Conservation (phyloP, 2,888 invertebrate species). For the Lycia hirtaria region DNA sequence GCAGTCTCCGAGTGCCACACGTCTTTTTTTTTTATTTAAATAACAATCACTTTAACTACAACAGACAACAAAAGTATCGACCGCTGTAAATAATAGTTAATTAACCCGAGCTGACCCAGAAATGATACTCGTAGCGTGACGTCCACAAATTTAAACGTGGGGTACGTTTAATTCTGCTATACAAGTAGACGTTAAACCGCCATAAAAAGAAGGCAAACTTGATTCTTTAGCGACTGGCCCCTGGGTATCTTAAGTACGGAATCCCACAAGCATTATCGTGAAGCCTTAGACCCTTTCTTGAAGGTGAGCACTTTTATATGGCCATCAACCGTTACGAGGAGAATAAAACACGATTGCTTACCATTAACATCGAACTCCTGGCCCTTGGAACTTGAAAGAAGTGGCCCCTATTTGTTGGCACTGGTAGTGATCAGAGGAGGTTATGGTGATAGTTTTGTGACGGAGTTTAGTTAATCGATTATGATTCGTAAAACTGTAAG, state of each 20-base stretch:
- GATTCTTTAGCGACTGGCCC: constrained; percentile 71
- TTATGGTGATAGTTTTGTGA: constrained; percentile 3
- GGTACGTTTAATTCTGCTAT: neutral
- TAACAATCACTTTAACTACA: too few relatives aligned
- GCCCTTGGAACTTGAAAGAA: constrained; percentile 40
- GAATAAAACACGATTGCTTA: constrained; percentile 84
- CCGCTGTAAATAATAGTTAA: neutral
- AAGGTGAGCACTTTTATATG: constrained; percentile 81
- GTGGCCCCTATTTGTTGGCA: constrained; percentile 21
- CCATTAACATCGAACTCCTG: constrained; percentile 74
- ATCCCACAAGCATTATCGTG: constrained; percentile 75
- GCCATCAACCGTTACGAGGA: constrained; percentile 81
- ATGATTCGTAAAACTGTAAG: neutral
- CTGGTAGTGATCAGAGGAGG: constrained; percentile 22
- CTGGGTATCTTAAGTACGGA: constrained; percentile 76
- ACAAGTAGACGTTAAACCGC: neutral
- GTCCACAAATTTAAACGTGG: neutral
- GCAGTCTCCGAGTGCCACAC: too few relatives aligned
- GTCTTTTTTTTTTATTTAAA: too few relatives aligned
- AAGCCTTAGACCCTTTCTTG: constrained; percentile 74
- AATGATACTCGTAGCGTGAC: neutral
- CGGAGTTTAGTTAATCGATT: constrained; percentile 2
- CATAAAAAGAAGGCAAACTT: constrained; percentile 53
- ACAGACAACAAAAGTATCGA: neutral
- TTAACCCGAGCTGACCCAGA: constrained; percentile 2